Conservation (phyloP, 37 sponge, comb jelly and placozoan species). For the Beroe forskalii region DNA sequence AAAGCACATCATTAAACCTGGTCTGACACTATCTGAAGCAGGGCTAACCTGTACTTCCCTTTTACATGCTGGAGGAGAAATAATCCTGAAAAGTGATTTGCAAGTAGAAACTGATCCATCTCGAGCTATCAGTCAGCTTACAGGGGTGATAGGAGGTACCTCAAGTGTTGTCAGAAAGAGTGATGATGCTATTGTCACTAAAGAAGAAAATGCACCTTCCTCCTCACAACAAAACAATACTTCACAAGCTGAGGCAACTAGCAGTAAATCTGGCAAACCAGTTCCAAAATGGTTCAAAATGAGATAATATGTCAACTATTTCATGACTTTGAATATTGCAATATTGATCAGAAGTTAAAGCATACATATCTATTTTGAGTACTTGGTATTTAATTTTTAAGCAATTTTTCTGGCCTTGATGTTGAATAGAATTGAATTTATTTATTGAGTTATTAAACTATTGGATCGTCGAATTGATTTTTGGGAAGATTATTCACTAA, state of each 20-base stretch:
- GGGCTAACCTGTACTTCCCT: background rate
- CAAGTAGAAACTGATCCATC: background rate
- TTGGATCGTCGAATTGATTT: no score
- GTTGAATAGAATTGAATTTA: no score
- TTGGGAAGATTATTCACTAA: no score
- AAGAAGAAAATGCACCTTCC: background rate
- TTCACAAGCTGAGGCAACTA: background rate
- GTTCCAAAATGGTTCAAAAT: constrained; percentile 61
- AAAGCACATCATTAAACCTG: background rate
- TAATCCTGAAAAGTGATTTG: background rate
- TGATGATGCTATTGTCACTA: no score
- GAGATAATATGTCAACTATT: no score
- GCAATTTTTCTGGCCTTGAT: no score
- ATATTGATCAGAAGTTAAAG: no score
- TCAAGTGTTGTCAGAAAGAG: background rate
- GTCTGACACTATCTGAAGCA: background rate
- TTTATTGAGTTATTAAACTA: no score
- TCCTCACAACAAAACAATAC: background rate
- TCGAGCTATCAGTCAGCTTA: background rate
- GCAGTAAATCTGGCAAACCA: constrained; percentile 7
- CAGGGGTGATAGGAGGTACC: background rate
- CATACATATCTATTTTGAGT: no score
- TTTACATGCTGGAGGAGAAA: constrained; percentile 33
- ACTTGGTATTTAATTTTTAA: no score
- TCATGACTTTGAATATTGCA: no score